Percentiles rank a stretch among this genome's conserved stretches.
Evolutionary conservation across 2,113 vertebrate species (phyloP).

Genomic region (Perognathus longimembris): DNA sequence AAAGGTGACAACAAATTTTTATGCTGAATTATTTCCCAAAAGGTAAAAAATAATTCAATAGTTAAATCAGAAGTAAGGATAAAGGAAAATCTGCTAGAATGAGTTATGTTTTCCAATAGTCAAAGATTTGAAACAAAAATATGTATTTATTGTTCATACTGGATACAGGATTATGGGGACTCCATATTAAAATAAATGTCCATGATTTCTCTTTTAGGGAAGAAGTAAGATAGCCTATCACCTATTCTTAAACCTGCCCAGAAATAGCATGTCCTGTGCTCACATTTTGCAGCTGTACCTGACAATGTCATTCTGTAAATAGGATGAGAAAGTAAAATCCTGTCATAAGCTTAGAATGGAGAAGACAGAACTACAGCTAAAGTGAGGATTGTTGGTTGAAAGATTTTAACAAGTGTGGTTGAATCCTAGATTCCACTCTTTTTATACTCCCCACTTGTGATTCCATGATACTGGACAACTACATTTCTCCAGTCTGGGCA

Average conservation of each 20-base stretch:
- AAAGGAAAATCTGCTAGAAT: neutral
- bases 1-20: neutral
- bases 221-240: neutral
- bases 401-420: neutral
- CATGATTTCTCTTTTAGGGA: neutral
- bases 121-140: conserved; percentile 22
- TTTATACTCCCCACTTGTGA: neutral
- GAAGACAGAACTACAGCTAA: neutral
- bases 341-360: neutral
- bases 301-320: neutral
- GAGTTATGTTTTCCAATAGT: neutral
- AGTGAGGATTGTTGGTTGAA: neutral
- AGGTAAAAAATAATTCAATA: neutral
- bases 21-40: neutral
- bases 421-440: neutral
- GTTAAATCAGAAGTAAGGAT: conserved; percentile 7
- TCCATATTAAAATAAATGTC: conserved; percentile 11
- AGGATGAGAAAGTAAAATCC: neutral
- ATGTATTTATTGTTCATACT: conserved; percentile 1
- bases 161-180: neutral
- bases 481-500: neutral
- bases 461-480: neutral
- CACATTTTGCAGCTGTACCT: conserved; percentile 6
- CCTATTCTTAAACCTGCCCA: neutral
- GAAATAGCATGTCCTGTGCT: neutral